Percentiles rank a stretch among this genome's conserved stretches.
phyloP scores from a whole-genome alignment of 2,888 invertebrate species.

The Oscheius sp. region DNA sequence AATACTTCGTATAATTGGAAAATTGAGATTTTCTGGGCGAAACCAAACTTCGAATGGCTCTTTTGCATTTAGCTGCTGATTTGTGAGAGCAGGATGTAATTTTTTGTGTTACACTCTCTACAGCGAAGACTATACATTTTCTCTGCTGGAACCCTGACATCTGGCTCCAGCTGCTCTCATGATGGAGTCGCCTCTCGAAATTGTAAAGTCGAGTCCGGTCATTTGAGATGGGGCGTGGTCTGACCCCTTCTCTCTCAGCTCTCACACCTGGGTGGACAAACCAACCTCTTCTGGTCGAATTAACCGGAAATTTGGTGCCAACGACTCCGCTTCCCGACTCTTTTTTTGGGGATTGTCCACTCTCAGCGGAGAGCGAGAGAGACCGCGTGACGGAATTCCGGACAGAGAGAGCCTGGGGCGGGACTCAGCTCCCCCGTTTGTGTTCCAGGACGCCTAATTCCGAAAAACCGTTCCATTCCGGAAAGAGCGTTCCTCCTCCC shows the following conservation, averaged over 20 bases:
- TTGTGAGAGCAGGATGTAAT: background rate
- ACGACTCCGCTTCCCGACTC: background rate
- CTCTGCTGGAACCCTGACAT: background rate
- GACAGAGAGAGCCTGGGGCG: constrained; percentile 5
- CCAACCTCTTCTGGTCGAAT: background rate
- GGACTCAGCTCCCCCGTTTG: constrained; percentile 8
- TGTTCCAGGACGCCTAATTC: constrained; percentile 28
- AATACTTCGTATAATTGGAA: background rate
- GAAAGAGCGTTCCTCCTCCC: constrained; percentile 1
- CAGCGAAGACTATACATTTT: background rate
- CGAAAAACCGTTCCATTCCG: constrained; percentile 19
- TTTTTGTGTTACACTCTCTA: background rate
- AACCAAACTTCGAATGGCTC: background rate
- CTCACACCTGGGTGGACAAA: background rate
- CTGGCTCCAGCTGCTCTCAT: background rate
- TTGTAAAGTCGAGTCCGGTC: constrained; percentile 24
- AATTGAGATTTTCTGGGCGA: background rate
- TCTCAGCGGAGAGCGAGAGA: no score
- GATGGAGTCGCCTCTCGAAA: constrained; percentile 21
- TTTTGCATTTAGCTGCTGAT: background rate
- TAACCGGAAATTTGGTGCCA: background rate
- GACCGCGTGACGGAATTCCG: constrained; percentile 31
- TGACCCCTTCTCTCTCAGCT: background rate
- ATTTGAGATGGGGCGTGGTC: constrained; percentile 5
- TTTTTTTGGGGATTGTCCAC: constrained; percentile 16